Evolutionary conservation across 2,888 invertebrate genomes (phyloP).

Genomic region (Diplolepis rosae): DNA sequence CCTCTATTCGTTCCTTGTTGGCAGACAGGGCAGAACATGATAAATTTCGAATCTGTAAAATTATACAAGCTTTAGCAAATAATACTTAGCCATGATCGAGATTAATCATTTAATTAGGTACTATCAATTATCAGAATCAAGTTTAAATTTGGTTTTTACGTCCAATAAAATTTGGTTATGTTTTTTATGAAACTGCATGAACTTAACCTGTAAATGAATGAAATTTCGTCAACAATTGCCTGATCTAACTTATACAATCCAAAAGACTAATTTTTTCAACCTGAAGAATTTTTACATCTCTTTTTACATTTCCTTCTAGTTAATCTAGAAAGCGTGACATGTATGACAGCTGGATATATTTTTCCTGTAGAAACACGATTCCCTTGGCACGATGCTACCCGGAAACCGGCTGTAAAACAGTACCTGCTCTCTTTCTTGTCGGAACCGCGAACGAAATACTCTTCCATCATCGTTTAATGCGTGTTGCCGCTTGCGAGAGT

Average conservation of each 20-base stretch:
- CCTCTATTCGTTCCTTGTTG: neutral
- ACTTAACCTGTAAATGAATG: too few species aligned
- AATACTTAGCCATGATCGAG: neutral
- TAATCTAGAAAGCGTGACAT: slow-evolving; percentile 20
- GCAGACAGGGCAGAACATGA: neutral
- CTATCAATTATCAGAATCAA: neutral
- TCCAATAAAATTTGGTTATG: too few species aligned
- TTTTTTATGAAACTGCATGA: too few species aligned
- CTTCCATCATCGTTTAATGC: slow-evolving; percentile 19
- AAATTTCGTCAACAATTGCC: too few species aligned
- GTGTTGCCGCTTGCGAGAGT: neutral
- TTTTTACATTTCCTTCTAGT: neutral
- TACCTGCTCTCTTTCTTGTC: slow-evolving; percentile 16
- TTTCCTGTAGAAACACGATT: slow-evolving; percentile 29
- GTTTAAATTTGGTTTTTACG: too few species aligned
- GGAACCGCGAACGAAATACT: slow-evolving; percentile 3
- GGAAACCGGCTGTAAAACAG: slow-evolving; percentile 8
- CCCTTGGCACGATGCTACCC: slow-evolving; percentile 7
- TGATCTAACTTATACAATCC: too few species aligned
- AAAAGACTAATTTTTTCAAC: too few species aligned
- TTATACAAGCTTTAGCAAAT: neutral
- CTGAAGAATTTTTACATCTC: too few species aligned
- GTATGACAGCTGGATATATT: slow-evolving; percentile 29
- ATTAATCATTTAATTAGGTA: neutral
- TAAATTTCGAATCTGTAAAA: neutral